Evolutionary conservation across 2,888 invertebrate genomes (phyloP).

Genomic region (Ariolimax columbianus): DNA sequence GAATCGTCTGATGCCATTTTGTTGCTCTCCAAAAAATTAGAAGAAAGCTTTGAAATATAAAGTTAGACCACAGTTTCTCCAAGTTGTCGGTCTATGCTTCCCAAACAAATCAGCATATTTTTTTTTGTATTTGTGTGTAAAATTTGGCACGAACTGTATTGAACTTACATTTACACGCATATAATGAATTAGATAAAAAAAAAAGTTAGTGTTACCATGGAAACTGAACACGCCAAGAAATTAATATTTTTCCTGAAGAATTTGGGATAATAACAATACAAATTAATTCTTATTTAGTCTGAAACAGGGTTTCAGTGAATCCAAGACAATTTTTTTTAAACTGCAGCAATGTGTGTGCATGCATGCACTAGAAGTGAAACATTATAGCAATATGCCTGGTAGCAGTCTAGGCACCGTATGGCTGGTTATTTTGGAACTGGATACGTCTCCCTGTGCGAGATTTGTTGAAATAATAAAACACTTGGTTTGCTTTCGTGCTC

Average conservation of each 20-base stretch:
- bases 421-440: conserved; percentile 34
- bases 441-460: conserved; percentile 17
- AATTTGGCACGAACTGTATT: not conserved
- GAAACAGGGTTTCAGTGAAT: not conserved
- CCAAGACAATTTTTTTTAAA: too few relatives aligned
- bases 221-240: not conserved
- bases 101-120: not conserved
- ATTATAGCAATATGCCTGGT: not conserved
- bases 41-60: not conserved
- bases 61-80: not conserved
- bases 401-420: not conserved
- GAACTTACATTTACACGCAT: not conserved
- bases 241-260: not conserved
- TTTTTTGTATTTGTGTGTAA: not conserved
- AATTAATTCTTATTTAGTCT: too few relatives aligned
- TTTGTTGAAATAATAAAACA: conserved; percentile 50
- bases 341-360: not conserved
- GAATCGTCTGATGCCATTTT: conserved; percentile 48
- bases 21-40: not conserved
- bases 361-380: not conserved
- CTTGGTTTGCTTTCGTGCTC: conserved; percentile 47
- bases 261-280: not conserved
- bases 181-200: not conserved
- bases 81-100: not conserved
- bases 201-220: not conserved